Evolutionary conservation across 53 echinoderm and acorn worm genomes (phyloP).

Genomic region (Mesocentrotus franciscanus): DNA sequence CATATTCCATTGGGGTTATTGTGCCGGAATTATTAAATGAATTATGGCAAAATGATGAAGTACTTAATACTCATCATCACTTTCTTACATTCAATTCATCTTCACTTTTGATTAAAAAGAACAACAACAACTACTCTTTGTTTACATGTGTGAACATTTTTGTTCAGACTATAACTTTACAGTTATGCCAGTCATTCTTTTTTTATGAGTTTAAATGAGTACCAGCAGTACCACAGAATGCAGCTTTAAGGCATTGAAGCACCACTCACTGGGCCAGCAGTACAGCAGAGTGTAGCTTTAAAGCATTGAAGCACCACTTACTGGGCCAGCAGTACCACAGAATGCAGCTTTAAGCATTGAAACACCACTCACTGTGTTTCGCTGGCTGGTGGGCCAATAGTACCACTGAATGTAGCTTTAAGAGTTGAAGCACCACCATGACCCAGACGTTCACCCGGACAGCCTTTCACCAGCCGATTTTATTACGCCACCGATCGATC

Average conservation of each 20-base stretch:
- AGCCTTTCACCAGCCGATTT: slow-evolving; percentile 65
- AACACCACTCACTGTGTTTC: neutral
- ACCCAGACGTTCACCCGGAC: slow-evolving; percentile 62
- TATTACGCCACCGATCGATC: slow-evolving; percentile 67
- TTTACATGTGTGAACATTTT: no score
- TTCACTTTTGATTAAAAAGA: no score
- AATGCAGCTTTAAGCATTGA: neutral
- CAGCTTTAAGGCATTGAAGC: neutral
- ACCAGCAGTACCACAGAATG: neutral
- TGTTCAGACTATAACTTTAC: no score
- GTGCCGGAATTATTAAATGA: no score
- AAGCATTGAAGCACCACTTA: neutral
- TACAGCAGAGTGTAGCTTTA: neutral
- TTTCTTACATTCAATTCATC: no score
- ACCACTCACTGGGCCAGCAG: neutral
- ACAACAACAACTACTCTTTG: no score
- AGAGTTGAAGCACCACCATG: slow-evolving; percentile 59
- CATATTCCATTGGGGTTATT: no score
- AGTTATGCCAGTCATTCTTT: no score
- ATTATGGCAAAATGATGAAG: no score
- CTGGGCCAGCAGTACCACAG: neutral
- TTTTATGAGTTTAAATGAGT: no score
- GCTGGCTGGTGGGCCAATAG: neutral
- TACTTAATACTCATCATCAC: no score
- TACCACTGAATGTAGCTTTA: slow-evolving; percentile 10